These are phyloP conservation scores for Catagonus wagneri DNA, from an alignment of 2,113 vertebrate genomes.

Conservation along the genomic window DNA sequence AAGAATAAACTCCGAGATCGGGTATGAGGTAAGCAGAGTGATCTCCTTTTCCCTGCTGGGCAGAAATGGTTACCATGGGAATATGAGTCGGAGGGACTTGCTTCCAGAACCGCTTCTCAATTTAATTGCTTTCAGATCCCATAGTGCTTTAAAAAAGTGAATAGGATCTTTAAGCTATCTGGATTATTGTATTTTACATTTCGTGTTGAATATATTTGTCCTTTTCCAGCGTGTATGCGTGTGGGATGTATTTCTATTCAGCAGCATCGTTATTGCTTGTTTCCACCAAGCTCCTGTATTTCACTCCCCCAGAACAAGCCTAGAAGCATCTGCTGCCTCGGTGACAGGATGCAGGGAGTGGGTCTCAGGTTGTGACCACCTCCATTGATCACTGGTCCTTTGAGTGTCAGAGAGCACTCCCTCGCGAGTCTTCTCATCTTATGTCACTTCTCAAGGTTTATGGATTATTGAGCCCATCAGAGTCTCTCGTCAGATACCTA, in stretches of 20 bases:
- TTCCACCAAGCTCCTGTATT: neutral
- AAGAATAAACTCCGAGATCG: neutral
- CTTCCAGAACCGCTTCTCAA: neutral
- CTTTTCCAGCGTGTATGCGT: neutral
- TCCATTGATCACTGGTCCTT: neutral
- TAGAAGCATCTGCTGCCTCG: neutral
- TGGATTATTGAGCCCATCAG: neutral
- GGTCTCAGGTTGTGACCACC: neutral
- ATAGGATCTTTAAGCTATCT: neutral
- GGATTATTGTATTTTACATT: neutral
- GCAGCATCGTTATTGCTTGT: neutral
- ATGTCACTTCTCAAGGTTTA: neutral
- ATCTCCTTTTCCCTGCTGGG: neutral
- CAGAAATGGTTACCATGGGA: neutral
- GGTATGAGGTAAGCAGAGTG: conserved; percentile 70
- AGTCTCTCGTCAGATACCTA: neutral
- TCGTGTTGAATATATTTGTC: neutral
- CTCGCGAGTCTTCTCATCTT: neutral
- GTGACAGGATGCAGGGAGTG: neutral
- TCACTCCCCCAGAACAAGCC: neutral
- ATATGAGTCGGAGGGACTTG: neutral
- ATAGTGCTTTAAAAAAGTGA: neutral
- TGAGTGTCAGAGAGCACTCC: neutral
- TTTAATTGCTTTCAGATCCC: neutral
- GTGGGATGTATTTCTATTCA: neutral